Evolutionary conservation across 2,113 vertebrate species (phyloP), one percentile per base, ranked within the genome.

Genomic region (Talpa occidentalis): DNA sequence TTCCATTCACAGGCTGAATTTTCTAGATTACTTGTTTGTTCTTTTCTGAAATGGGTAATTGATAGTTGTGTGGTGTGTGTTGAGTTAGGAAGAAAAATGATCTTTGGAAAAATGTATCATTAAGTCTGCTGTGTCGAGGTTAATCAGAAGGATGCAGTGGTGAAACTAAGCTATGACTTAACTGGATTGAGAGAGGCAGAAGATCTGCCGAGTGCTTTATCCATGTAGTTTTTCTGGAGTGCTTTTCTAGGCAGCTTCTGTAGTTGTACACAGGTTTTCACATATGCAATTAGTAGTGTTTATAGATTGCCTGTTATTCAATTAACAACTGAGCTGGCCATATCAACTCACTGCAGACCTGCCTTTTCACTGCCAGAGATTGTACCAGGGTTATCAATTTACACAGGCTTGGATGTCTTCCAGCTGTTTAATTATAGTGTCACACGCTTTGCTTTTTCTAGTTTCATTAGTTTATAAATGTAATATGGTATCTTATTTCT

Each of bases 391-490:
- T 98, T 98, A 98, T 99, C 98, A 98, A 98, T 98, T 98, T 98
- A 97, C 98, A 97, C 98, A 98, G 98, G 97, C 98, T 98, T 99
- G 98, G 98, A 97, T 96, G 93, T 92, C 95, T 98, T 98, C 98
- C 98, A 99, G 96, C 98, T 97, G 97, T 98, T 98, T 98, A 98
- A 99, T 99, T 98, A 98, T 93, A 95, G 98, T 98, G 98, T 98
- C 98, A 98, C 86, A 82, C 91, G 96, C 97, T 98, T 98, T 98
- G 98, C 98, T 98, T 97, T 97, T 98, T 98, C 98, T 97, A 98
- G 97, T 98, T 98, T 98, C 98, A 98, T 98, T 98, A 98, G 98
- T 99, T 98, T 98, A 98, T 98, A 98, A 98, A 98, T 97, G 97
- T 98, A 98, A 97, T 98, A 98, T 97, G 97, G 98, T 98, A 97